Evolutionary conservation across 1,140 invertebrate species (phyloP).

Genomic region (Stegodyphus dumicola): DNA sequence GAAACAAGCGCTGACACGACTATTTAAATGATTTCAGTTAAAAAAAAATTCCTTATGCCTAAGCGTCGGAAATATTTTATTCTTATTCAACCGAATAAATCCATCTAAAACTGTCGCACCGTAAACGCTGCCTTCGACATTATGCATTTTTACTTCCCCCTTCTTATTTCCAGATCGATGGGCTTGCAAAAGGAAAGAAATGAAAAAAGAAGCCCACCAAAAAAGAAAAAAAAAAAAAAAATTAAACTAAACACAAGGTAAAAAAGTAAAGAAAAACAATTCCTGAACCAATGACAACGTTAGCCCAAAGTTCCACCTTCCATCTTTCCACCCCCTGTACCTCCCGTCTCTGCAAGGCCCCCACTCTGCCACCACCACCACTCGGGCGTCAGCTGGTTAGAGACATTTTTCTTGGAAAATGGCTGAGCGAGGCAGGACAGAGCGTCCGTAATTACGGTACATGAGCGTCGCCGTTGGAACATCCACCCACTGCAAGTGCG

Average conservation of each 20-base stretch:
- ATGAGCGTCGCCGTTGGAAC: slow-evolving; percentile 27
- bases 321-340: neutral
- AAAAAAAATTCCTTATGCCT: slow-evolving; percentile 17
- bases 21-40: slow-evolving; percentile 17
- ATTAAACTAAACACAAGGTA: neutral
- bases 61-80: slow-evolving; percentile 46
- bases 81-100: slow-evolving; percentile 20
- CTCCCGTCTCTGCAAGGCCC: neutral
- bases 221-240: neutral
- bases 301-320: slow-evolving; percentile 18
- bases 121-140: slow-evolving; percentile 34
- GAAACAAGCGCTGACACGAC: slow-evolving; percentile 22
- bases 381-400: slow-evolving; percentile 49
- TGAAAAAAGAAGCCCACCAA: neutral
- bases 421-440: slow-evolving; percentile 22
- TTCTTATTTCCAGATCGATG: slow-evolving; percentile 52
- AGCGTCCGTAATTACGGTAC: slow-evolving; percentile 36
- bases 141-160: slow-evolving; percentile 34
- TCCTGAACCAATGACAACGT: slow-evolving; percentile 56
- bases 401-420: slow-evolving; percentile 57
- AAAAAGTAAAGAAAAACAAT: slow-evolving; percentile 49
- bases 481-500: slow-evolving; percentile 21
- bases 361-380: neutral
- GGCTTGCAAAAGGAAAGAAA: neutral
- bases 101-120: slow-evolving; percentile 46